Base-by-base conservation (phyloP, 2,888 invertebrate species). In the Drosophila cyrtoloma region DNA sequence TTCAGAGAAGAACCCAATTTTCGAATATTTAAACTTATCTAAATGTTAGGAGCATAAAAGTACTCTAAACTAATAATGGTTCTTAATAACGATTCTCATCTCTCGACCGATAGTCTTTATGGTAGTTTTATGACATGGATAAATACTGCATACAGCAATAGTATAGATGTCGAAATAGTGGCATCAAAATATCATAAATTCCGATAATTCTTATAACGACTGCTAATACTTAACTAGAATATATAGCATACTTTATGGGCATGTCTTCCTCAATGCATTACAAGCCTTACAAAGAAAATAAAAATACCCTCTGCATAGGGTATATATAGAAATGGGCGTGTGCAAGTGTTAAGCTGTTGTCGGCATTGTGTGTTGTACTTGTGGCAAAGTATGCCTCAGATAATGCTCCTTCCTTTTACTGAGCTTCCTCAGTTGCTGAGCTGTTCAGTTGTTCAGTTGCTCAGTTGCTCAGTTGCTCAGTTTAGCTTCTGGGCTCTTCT, bases 341-440 rank as follows among this genome's bases (percentile, higher is more conserved):
- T 74, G 66, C 83, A 90, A 86, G 89, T 86, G 89, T 75, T 90
- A 62, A 81, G 81, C 81, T 75, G 79, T 71, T 73, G 74, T 64
- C 61, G 77, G 60, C 77, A 64, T 44, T 63, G 66, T 68, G 67
- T 68, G 52, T 57, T 58, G 57, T 65, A 58, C 76, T 77, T 75
- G 68, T 64, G 75, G 30, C 68, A 76, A 59, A 79, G 75, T 42
- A 74, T 51, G 55, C 37, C 57, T 68, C 50, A 32, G 30, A 26
- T 47, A 47, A 47, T 50, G 42, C 57, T 35, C 63, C 32, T n/a
- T 62, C 55, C 28, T 30, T 33, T 51, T 4, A 42, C 30, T 2
- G 39, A 14, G 55, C 9, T 30, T 30, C 42, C 22, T 35, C 52
- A 57, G 28, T 28, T 56, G 37, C 26, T 28, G 19, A 39, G 56